A percentile compares a stretch with the other conserved stretches of the same genome.
Evolutionary conservation across 2,888 invertebrate species (phyloP).

Genomic region (Lissonota sp.): DNA sequence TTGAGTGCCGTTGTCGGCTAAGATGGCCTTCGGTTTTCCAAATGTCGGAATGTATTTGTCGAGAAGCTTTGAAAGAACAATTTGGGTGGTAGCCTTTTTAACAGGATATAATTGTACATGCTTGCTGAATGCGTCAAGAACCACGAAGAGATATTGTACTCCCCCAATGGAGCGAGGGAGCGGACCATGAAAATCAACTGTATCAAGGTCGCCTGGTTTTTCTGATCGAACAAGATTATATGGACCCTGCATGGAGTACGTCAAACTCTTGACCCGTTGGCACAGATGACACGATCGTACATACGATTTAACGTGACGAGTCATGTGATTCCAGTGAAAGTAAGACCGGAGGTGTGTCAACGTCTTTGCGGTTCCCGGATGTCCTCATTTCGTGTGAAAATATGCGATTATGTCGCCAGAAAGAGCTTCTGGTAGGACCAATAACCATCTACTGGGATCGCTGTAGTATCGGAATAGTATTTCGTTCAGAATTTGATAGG

Average conservation of each 20-base stretch:
- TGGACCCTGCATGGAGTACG: slow-evolving; percentile 9
- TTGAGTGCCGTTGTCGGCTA: slow-evolving; percentile 50
- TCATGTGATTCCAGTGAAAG: slow-evolving; percentile 23
- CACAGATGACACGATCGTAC: slow-evolving; percentile 42
- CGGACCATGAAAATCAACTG: slow-evolving; percentile 61
- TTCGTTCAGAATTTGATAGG: neutral
- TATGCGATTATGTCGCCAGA: no score
- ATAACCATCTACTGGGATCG: neutral
- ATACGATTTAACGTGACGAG: slow-evolving; percentile 3
- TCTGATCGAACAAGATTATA: slow-evolving; percentile 28
- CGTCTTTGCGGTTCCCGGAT: neutral
- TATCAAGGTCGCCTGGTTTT: slow-evolving; percentile 43
- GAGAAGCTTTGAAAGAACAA: slow-evolving; percentile 27
- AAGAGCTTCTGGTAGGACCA: no score
- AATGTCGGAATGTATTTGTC: slow-evolving; percentile 16
- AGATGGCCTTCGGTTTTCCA: slow-evolving; percentile 25
- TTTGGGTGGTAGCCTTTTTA: neutral
- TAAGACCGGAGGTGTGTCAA: slow-evolving; percentile 8
- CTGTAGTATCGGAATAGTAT: neutral
- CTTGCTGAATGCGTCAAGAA: slow-evolving; percentile 44
- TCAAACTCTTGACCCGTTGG: slow-evolving; percentile 16
- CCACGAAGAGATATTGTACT: slow-evolving; percentile 50
- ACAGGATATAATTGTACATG: slow-evolving; percentile 1
- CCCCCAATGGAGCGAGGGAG: slow-evolving; percentile 49
- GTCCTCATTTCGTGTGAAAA: neutral